Evolutionary conservation across 2,797 vertebrate species (phyloP), one percentile per base, ranked within the genome.

Genomic region (Poecilia wingei): DNA sequence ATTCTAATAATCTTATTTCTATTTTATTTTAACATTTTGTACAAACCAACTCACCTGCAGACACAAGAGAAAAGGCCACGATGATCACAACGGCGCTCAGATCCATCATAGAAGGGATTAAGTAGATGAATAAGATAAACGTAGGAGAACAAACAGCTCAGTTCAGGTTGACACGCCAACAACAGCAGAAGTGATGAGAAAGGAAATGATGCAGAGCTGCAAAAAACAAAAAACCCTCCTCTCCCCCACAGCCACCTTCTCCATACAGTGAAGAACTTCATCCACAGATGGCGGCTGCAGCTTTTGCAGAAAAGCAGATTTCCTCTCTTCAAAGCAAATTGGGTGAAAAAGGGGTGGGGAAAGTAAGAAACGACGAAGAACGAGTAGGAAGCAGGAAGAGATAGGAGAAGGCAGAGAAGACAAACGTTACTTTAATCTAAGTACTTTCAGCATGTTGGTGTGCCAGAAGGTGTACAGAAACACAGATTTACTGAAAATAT

Each of bases 251-350:
- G 46, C 74, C 83, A 53, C 83, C 81, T 79, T 84, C 83, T 90
- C 82, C 82, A 78, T 66, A 61, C 77, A 82, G 90, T 88, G 93
- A 90, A 93, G 92, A 90, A 88, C 84, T 89, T 86, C 80, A 90
- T 91, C 88, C 76, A 86, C 79, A 31, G 41, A 46, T 55, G 74
- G 74, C 46, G 81, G 75, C 85, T 76, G 79, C 85, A 85, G 84
- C 79, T 91, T 53, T 49, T 95, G 94, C 93, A 95, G 88, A 85
- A 55, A 70, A 90, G 92, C 93, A 93, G 75, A 93, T 93, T 95
- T 95, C 95, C 95, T 95, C 92, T 89, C 92, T 92, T 95, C 95
- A 95, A 96, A 96, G 94, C 28, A 6, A 87, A 76, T 64, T 28
- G 36, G 68, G 77, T 85, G 68, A 70, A 70, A 82, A 78, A 79